Evolutionary conservation across 2,113 vertebrate genomes (phyloP), one percentile per base, ranked within the genome.

Genomic region (Corythornis madagascariensis): DNA sequence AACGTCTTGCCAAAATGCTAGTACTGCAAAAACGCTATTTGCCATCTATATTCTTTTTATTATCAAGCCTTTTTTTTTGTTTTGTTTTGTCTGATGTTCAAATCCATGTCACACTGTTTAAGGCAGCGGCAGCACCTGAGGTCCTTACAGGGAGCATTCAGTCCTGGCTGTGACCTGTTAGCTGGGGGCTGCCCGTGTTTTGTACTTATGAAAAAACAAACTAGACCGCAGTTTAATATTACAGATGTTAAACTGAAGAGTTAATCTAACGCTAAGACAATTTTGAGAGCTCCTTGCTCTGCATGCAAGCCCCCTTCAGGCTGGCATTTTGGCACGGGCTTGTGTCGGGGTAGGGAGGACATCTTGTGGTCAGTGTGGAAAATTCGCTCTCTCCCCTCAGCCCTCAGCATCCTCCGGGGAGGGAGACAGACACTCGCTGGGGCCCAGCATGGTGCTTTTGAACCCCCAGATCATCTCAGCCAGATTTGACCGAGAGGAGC

Each of bases 321-420:
- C 43, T 3, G 35, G n/a, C 7, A 4, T 11, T 52, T 13, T 6
- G 12, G 10, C 5, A 48, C 6, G 26, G 29, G 33, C 11, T 31
- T 42, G 70, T 12, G 24, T 57, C 35, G 81, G 63, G 60, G 21
- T 22, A 60, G 74, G 76, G 87, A 85, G 86, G 96, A 94, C 97
- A 86, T 85, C 95, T 97, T 71, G 97, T 87, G 97, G 97, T 69
- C 85, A 65, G 29, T 20, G 31, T 2, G 86, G 61, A 82, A 65
- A 95, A 33, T 76, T 80, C 90, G 24, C 22, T 20, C 7, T 71
- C 67, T 69, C 19, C 21, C 79, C 6, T 81, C 78, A 3, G 35
- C 25, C 42, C 18, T 13, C 28, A 2, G 22, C 47, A 8, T 16
- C 45, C 26, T 20, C 10, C 11, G 8, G 16, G 40, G 16, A 18